Evolutionary conservation across 1,140 invertebrate species (phyloP), one percentile per base, ranked within the genome.

Genomic region (Camponotus floridanus): DNA sequence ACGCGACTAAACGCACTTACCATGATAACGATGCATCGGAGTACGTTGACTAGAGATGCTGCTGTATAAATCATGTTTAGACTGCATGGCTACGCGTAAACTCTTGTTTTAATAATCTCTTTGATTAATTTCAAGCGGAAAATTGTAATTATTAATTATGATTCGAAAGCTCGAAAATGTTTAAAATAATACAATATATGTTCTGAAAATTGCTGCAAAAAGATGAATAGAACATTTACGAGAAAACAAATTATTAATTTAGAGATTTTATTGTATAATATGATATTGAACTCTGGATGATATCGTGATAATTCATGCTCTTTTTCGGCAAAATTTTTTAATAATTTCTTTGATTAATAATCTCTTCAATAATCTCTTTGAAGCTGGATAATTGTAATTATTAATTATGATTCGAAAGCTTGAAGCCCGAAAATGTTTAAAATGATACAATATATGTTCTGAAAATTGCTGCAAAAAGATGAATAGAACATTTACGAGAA

Each of bases 1-100:
- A 61, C 6, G 64, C 78, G 78, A 61, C 57, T 42, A 18, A 36
- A 18, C 45, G 21, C 64, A 45, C 76, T 45, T 26, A 26, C 33
- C 31, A 42, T 11, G 8, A 48, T 18, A 51, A 15, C 61, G 42
- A 51, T 9, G 31, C 15, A 51, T 68, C n/a, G 39, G 31, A 13
- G 1, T 42, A 61, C 8, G 51, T 13, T 36, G 36, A n/a, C 26
- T 42, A 9, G 26, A 73, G 31, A 18, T 36, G 18, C 18, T 6
- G 7, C 11, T 51, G 26, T 45, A 45, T 36, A 59, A 57, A 59
- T 74, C 33, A 9, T 26, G 15, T n/a, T 0, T 11, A 18, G 48
- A 15, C 2, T 21, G 13, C 36, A 21, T 39, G 3, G 13, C 6
- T 8, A 3, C 31, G 33, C 7, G n/a, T 21, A n/a, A 9, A 9